Base-by-base conservation (phyloP, 2,113 vertebrate species). In the Phyllopteryx taeniolatus region DNA sequence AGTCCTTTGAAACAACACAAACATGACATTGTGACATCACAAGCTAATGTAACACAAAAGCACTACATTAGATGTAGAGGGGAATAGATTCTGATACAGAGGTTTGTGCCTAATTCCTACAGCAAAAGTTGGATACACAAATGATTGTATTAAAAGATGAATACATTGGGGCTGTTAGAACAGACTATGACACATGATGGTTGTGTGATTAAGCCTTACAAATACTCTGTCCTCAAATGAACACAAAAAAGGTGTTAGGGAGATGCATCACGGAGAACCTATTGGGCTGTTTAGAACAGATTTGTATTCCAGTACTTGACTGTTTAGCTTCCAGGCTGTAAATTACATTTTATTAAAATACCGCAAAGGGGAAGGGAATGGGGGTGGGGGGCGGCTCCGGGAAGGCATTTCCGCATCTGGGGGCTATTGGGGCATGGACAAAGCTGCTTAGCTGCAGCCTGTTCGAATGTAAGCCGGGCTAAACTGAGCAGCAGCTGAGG, bases 381-480 rank as follows among this genome's bases (percentile, higher is more conserved):
- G 57, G 68, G 63, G 76, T 67, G 3, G 71, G 77, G 74, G 59
- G 5, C 67, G 67, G 78, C 78, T 74, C 75, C 47, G 56, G 56
- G 77, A 77, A 70, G 77, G 86, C 84, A 88, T 92, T 89, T 91
- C 82, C 81, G 84, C 86, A 89, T 84, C 83, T 80, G 81, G 79
- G 83, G 75, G 77, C 49, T 53, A 69, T 80, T 20, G 65, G 72
- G 81, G 84, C 78, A 60, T 27, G 76, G 85, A 88, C 86, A 91
- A 90, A 92, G 80, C 89, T 83, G 85, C 89, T 92, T 87, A 91
- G 86, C 85, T 88, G 74, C 49, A 46, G 81, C 72, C 84, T 79
- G 62, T 71, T 86, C 83, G 83, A 84, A 81, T 83, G 60, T 85
- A 88, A 85, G 70, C 72, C 73, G 67, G 71, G 83, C 86, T 87